These are phyloP conservation scores for Argyresthia albistria DNA, from an alignment of 2,888 invertebrate genomes.

Conservation along the genomic window DNA sequence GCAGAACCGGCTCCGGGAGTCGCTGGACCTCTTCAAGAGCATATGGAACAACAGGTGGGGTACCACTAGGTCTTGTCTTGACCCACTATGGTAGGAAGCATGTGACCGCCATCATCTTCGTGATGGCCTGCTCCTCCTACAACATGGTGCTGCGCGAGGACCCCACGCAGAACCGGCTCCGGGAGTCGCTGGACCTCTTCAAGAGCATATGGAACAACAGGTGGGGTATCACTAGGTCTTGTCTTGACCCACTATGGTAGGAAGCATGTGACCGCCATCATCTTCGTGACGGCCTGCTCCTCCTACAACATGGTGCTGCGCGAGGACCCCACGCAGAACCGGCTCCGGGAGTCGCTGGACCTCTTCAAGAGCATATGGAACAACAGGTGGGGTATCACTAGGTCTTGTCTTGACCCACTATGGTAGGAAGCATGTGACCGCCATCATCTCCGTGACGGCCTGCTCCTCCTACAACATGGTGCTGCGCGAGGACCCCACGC, in stretches of 20 bases:
- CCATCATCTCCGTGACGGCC: too few relatives aligned
- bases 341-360: slow-evolving; percentile 97
- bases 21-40: slow-evolving; percentile 98
- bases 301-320: slow-evolving; percentile 99
- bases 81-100: too few relatives aligned
- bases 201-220: slow-evolving; percentile 99
- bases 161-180: slow-evolving; percentile 97
- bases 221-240: too few relatives aligned
- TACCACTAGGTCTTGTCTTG: too few relatives aligned
- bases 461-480: slow-evolving; percentile 99
- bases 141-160: slow-evolving; percentile 99
- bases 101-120: too few relatives aligned
- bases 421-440: too few relatives aligned
- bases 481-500: slow-evolving; percentile 98
- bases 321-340: slow-evolving; percentile 99
- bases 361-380: slow-evolving; percentile 99
- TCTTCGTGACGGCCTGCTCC: too few relatives aligned
- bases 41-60: slow-evolving; percentile 99
- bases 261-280: too few relatives aligned
- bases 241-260: too few relatives aligned
- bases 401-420: too few relatives aligned
- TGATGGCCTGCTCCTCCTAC: too few relatives aligned
- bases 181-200: slow-evolving; percentile 98
- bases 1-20: slow-evolving; percentile 98
- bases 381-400: slow-evolving; percentile 94